Conservation (phyloP, 2,797 vertebrate genomes). For the Galago senegalensis region DNA sequence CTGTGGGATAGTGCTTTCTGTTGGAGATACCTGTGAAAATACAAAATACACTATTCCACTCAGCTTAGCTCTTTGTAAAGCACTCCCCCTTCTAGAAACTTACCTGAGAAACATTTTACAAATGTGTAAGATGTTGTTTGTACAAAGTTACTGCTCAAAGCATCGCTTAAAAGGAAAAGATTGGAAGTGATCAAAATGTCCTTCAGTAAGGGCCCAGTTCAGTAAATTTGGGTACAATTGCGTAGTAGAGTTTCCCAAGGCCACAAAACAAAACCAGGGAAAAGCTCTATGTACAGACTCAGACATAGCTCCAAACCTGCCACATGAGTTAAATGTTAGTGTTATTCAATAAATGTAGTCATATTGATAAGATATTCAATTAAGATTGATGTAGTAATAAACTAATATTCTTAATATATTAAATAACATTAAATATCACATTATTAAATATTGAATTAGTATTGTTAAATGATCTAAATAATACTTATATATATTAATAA, state of each 20-base stretch:
- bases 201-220: neutral
- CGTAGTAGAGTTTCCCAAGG: neutral
- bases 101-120: neutral
- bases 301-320: neutral
- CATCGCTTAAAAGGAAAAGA: neutral
- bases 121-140: neutral
- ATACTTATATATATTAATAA: neutral
- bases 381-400: constrained; percentile 22
- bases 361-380: neutral
- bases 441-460: constrained; percentile 7
- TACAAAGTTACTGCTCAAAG: neutral
- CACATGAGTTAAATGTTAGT: constrained; percentile 13
- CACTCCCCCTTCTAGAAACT: neutral
- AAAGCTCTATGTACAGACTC: neutral
- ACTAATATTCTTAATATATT: neutral
- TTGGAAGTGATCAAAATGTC: neutral
- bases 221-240: neutral
- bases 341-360: neutral
- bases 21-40: neutral
- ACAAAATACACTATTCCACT: neutral
- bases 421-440: neutral
- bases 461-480: constrained; percentile 55
- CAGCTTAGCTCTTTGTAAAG: neutral
- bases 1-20: neutral
- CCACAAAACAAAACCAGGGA: neutral